Conservation (phyloP, 2,113 vertebrate genomes). For the Melospiza melodia region DNA sequence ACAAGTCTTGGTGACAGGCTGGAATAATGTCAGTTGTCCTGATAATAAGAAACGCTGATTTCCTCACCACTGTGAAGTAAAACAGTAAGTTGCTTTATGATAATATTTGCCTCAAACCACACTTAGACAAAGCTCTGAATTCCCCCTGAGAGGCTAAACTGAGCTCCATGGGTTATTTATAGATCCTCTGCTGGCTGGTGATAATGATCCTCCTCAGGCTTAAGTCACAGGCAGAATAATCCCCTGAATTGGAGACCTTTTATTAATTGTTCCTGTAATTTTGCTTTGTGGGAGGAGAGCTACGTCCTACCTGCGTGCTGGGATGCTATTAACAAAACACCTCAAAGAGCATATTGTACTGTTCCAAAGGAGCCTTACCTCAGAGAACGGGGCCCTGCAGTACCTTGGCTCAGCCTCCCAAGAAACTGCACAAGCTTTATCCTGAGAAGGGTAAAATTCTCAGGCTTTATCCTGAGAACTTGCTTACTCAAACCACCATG, state of each 20-base stretch:
- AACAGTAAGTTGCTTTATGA: conserved; percentile 40
- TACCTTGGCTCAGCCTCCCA: conserved; percentile 1
- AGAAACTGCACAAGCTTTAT: background rate
- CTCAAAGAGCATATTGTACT: background rate
- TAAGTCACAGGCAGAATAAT: conserved; percentile 54
- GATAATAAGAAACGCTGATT: conserved; percentile 34
- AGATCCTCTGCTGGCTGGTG: conserved; percentile 33
- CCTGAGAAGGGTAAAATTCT: background rate
- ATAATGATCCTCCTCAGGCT: conserved; percentile 42
- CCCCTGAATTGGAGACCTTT: conserved; percentile 10
- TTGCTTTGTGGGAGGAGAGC: conserved; percentile 3
- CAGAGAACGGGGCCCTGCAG: background rate
- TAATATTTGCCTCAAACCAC: conserved; percentile 39
- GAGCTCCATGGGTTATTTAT: conserved; percentile 28
- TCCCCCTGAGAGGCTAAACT: conserved; percentile 11
- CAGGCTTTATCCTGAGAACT: background rate
- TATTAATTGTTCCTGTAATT: conserved; percentile 28
- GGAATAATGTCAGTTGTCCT: background rate
- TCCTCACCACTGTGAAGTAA: background rate
- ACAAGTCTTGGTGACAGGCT: background rate
- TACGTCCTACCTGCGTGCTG: background rate
- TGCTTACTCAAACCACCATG: background rate
- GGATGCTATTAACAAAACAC: conserved; percentile 16
- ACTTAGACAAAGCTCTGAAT: conserved; percentile 21
- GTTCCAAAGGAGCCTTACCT: conserved; percentile 7